These are phyloP conservation scores for Takifugu ocellatus DNA, from an alignment of 2,797 vertebrate genomes.

Conservation along the genomic window DNA sequence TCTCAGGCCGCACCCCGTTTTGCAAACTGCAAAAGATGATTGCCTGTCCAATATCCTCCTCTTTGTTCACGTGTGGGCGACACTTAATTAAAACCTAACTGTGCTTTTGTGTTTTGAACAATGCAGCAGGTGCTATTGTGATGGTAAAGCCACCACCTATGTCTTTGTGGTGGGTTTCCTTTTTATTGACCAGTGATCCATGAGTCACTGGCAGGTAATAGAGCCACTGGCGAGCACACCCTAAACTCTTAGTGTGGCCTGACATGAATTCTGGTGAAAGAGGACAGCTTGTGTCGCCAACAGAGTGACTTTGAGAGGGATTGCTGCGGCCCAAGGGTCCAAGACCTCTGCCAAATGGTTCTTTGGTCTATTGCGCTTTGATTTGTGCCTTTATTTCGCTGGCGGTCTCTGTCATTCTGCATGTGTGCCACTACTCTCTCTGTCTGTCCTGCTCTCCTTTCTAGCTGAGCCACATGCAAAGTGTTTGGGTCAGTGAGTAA, in stretches of 20 bases:
- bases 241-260: slow-evolving; percentile 6
- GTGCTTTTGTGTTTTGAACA: slow-evolving; percentile 59
- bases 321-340: slow-evolving; percentile 17
- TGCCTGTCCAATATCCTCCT: slow-evolving; percentile 55
- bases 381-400: slow-evolving; percentile 30
- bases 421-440: slow-evolving; percentile 6
- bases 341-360: slow-evolving; percentile 42
- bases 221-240: slow-evolving; percentile 12
- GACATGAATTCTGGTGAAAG: slow-evolving; percentile 28
- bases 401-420: slow-evolving; percentile 26
- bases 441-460: slow-evolving; percentile 4
- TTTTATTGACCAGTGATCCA: slow-evolving; percentile 47
- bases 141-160: slow-evolving; percentile 21
- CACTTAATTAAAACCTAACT: slow-evolving; percentile 60
- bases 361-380: slow-evolving; percentile 31
- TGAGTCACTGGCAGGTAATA: slow-evolving; percentile 35
- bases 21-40: slow-evolving; percentile 28
- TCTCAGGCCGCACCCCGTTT: slow-evolving; percentile 2
- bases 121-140: slow-evolving; percentile 39
- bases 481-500: slow-evolving; percentile 24
- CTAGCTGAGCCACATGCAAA: slow-evolving; percentile 3
- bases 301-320: slow-evolving; percentile 37
- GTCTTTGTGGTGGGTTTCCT: slow-evolving; percentile 30
- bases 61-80: slow-evolving; percentile 53
- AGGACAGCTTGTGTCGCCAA: slow-evolving; percentile 47